A percentile compares a stretch with the other conserved stretches of the same genome.
Conservation (phyloP, 1,140 invertebrate species). For the Psix sp. region DNA sequence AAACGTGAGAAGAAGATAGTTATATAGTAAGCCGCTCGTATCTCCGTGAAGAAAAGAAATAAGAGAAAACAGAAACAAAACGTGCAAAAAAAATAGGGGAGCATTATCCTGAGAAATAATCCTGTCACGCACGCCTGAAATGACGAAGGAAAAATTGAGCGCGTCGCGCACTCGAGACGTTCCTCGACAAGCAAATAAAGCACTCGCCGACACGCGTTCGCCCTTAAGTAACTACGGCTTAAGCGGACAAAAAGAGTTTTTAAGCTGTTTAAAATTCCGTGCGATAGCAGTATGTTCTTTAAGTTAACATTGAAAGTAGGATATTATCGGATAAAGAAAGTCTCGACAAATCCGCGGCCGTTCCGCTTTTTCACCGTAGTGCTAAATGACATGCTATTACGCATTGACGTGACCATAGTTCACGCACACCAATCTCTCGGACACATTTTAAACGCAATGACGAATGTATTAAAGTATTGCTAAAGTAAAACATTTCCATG, state of each 20-base stretch:
- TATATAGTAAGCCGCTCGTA: too few species aligned
- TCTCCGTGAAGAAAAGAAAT: too few species aligned
- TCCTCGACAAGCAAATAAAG: conserved; percentile 38
- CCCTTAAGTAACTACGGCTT: conserved; percentile 47
- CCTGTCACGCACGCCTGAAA: conserved; percentile 47
- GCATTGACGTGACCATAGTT: too few species aligned
- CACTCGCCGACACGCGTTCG: conserved; percentile 33
- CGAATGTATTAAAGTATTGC: too few species aligned
- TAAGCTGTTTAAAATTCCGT: conserved; percentile 64
- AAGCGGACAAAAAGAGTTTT: conserved; percentile 47
- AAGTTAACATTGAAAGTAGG: conserved; percentile 50
- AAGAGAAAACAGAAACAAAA: not conserved
- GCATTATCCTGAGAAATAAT: conserved; percentile 40
- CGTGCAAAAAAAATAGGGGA: conserved; percentile 7
- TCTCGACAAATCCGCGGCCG: conserved; percentile 37
- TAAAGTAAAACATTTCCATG: too few species aligned
- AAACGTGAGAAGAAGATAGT: not conserved
- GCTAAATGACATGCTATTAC: too few species aligned
- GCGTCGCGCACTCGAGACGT: conserved; percentile 21
- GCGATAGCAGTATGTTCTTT: conserved; percentile 47
- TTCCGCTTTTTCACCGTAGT: too few species aligned
- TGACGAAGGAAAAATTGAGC: conserved; percentile 48
- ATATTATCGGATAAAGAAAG: conserved; percentile 43
- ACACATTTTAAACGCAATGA: too few species aligned
- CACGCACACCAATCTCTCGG: too few species aligned